Base-by-base conservation (phyloP, 2,888 invertebrate genomes). In the Ophioninae sp. region DNA sequence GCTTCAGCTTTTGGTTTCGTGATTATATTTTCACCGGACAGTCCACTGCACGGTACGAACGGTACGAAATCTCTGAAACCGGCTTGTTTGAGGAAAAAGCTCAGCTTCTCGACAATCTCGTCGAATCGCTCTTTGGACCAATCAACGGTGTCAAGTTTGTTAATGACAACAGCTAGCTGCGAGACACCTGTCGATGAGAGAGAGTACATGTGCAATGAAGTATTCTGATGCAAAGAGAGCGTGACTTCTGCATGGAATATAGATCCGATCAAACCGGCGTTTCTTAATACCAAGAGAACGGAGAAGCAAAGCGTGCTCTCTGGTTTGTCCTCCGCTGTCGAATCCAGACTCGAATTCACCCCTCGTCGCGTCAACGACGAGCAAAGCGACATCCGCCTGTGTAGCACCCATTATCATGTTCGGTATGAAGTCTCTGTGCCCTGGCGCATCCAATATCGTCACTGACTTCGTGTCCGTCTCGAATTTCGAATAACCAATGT, bases 261-360 rank as follows among this genome's bases (percentile, higher is more conserved):
- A 77, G 75, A 86, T 13, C 44, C 10, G 10, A 2, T 13, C 44
- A 2, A 8, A 2, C 0, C 44, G 3, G 44, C 10, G 10, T 44
- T 17, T 30, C 30, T 30, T 30, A 13, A 17, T 50, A 95, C 95
- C 96, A 84, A 96, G 92, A 23, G 96, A 95, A 89, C 99, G 95
- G 2, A 99, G 96, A n/a, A 99, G 94, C 72, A 99, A 93, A 2
- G 99, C 98, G 94, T 99, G 99, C 93, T 99, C 99, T 85, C 99
- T 94, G 0, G 99, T 99, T 93, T 99, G 99, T 0, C 99, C 99
- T 13, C 99, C 99, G 88, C 96, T 96, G 90, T 99, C 99, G 93
- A 99, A 99, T 0, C 99, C 99, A 62, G 99, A 98, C 93, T 99
- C 99, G 93, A 99, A 99, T 94, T 99, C 99, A 37, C 99, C 99